Base-by-base conservation (phyloP, 2,888 invertebrate species). In the Pterostichus madidus region DNA sequence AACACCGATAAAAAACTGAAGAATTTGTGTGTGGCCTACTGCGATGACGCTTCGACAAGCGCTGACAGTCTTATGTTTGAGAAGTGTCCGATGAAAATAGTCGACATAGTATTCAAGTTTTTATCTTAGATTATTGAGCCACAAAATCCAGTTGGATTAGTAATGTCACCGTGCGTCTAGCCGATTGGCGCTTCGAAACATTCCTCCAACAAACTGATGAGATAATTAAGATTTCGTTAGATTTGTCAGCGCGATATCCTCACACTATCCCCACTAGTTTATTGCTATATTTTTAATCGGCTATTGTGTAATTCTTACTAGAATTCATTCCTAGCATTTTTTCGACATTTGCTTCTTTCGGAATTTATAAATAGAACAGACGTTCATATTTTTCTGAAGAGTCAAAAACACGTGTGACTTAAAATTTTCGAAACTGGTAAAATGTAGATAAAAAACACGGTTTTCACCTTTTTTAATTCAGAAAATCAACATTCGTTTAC, bases 61-160 rank as follows among this genome's bases (percentile, higher is more conserved):
- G 10, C 46, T 73, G 71, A 73, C 71, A 75, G 75, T 49, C 31
- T 52, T 10, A 75, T 49, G 75, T 75, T 49, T 49, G 46, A 32
- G 56, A 56, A 35, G 39, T 39, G 44, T 49, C 49, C 17, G 71
- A 44, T 44, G 35, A 39, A 71, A 39, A 71, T 71, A 71, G 56
- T 35, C 53, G 15, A 35, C 32, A 52, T 52, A 35, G 35, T n/a
- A 35, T 64, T 64, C 35, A 64, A 32, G 35, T 35, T 56, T 76
- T 77, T 77, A 77, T 77, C 77, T 77, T 56, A 10, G 56, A 53
- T 77, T 77, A 77, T 77, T 35, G 56, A 53, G 35, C n/a, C 35
- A 11, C 32, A 11, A 35, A 78, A 78, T 78, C 61, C 75, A 2
- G 10, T 24, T 11, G 78, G 78, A 78, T 78, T 78, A 78, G 61